A percentile compares a stretch with the other conserved stretches of the same genome.
Evolutionary conservation across 92 coral and sea anemone genomes (phyloP).

Genomic region (Phenganax marumi): DNA sequence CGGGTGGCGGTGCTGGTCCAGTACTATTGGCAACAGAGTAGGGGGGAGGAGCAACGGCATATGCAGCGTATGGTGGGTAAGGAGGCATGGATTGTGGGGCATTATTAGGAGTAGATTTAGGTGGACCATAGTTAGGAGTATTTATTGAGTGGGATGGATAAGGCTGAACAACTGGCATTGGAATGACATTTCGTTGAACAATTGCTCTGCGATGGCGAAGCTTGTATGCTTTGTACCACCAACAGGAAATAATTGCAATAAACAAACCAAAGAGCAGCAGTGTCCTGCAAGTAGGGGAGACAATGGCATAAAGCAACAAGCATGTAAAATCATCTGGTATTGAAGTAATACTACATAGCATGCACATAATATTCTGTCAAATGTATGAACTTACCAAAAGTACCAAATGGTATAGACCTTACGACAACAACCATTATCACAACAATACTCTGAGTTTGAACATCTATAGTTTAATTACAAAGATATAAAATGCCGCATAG

Average conservation of each 20-base stretch:
- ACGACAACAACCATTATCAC: slow-evolving; percentile 78
- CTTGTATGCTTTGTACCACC: slow-evolving; percentile 94
- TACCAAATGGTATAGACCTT: slow-evolving; percentile 91
- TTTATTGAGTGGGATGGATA: slow-evolving; percentile 40
- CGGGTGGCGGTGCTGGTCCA: slow-evolving; percentile 19
- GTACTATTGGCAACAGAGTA: slow-evolving; percentile 45
- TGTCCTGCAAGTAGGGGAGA: slow-evolving; percentile 20
- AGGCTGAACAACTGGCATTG: slow-evolving; percentile 46
- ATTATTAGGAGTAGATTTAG: no score
- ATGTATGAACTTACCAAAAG: slow-evolving; percentile 72
- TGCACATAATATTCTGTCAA: not conserved
- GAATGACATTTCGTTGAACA: slow-evolving; percentile 30
- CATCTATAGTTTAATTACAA: slow-evolving; percentile 54
- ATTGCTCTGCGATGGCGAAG: slow-evolving; percentile 66
- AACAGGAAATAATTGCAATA: slow-evolving; percentile 60
- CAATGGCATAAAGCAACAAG: not conserved
- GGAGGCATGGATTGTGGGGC: not conserved
- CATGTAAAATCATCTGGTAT: not conserved
- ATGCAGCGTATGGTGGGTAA: slow-evolving; percentile 34
- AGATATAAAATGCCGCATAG: not conserved
- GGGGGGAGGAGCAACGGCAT: slow-evolving; percentile 50
- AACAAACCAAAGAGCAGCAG: slow-evolving; percentile 29
- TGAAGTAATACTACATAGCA: not conserved
- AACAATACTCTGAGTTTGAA: slow-evolving; percentile 76
- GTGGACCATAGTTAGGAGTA: not conserved